Base-by-base conservation (phyloP, 2,888 invertebrate species). In the Sphecodes monilicornis region DNA sequence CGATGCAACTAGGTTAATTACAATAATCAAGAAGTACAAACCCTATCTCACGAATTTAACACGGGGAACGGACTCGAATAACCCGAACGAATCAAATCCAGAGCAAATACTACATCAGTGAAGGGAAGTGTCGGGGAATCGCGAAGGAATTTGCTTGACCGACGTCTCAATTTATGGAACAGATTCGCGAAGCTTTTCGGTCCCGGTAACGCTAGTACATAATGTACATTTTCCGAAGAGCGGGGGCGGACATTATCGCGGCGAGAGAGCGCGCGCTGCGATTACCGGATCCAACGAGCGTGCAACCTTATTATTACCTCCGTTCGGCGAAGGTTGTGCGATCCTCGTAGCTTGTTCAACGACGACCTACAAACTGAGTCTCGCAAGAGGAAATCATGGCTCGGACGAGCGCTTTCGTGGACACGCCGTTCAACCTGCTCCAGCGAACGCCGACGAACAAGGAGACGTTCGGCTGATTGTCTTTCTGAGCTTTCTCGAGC, bases 281-380 rank as follows among this genome's bases (percentile, higher is more conserved):
- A 73, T 84, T 82, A 81, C 73, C 86, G 86, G 83, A 86, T 84
- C 79, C 81, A 57, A 77, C 77, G 77, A 46, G 73, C 68, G 70
- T 78, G 60, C 83, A 79, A 86, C 84, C 86, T 82, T 88, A 86
- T 82, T 80, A 88, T 88, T 88, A 86, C 80, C 88, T 88, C 74
- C 76, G 85, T 84, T 82, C 84, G 82, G 46, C 84, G 88, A 88
- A 88, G 88, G 83, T 78, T 86, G 78, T 79, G 57, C 88, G 78
- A 88, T 88, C 66, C 86, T 73, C 82, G 70, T 73, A 77, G 73
- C 70, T 84, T 80, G 86, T 76, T 72, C 70, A 41, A 36, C 77
- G 57, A 18, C 74, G 78, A 72, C 82, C 84, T 76, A 84, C 66
- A 82, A 84, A 78, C 32, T 2, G 83, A 77, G 69, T 80, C 83